Percentiles rank a stretch among this genome's conserved stretches.
phyloP scores from a whole-genome alignment of 1,140 invertebrate species.

The Trigoniulus corallinus region DNA sequence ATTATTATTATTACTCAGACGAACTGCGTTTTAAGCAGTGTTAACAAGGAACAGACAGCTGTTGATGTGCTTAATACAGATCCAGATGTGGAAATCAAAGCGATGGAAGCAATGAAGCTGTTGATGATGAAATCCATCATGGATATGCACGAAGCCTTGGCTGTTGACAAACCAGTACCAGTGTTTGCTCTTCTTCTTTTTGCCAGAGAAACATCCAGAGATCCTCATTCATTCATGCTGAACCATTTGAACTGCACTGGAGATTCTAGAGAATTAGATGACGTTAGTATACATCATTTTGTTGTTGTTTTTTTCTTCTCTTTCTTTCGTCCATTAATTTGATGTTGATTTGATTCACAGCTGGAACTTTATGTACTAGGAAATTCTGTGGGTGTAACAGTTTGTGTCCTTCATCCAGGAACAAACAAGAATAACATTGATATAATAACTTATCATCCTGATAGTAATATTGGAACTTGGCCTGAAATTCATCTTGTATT shows the following conservation, averaged over 20 bases:
- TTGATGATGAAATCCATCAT: slow-evolving; percentile 30
- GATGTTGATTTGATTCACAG: neutral
- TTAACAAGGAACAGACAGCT: slow-evolving; percentile 21
- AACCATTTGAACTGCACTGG: slow-evolving; percentile 33
- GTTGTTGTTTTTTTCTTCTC: no score
- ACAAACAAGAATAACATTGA: neutral
- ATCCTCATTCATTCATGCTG: slow-evolving; percentile 24
- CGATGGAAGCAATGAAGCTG: slow-evolving; percentile 35
- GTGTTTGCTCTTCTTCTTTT: slow-evolving; percentile 32
- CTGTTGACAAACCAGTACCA: slow-evolving; percentile 24
- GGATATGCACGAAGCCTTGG: slow-evolving; percentile 21
- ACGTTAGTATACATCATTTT: slow-evolving; percentile 24
- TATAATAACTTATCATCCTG: neutral
- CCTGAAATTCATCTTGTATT: neutral
- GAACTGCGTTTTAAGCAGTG: slow-evolving; percentile 16
- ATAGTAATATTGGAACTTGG: neutral
- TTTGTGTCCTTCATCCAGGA: neutral
- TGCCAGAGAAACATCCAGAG: slow-evolving; percentile 28
- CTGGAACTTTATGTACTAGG: neutral
- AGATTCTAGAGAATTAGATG: slow-evolving; percentile 28
- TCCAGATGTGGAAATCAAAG: slow-evolving; percentile 23
- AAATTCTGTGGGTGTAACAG: neutral
- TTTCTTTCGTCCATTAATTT: neutral
- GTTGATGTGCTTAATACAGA: slow-evolving; percentile 27
- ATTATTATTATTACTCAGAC: slow-evolving; percentile 14